A percentile compares a stretch with the other conserved stretches of the same genome.
Conservation (phyloP, 1,140 invertebrate genomes). For the Hyles vespertilio region DNA sequence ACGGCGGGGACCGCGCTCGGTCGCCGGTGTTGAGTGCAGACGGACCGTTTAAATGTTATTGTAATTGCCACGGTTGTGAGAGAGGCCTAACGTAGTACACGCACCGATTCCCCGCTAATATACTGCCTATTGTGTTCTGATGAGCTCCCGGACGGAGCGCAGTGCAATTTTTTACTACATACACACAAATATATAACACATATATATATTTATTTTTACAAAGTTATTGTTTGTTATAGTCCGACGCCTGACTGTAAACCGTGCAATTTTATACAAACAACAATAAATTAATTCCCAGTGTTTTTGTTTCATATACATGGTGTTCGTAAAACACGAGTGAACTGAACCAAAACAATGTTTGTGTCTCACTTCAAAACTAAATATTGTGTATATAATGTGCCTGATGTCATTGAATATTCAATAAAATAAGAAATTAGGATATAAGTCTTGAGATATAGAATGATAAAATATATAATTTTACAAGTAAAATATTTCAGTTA, state of each 20-base stretch:
- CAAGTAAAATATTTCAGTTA: too few species aligned
- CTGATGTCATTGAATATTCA: too few species aligned
- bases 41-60: slow-evolving; percentile 1
- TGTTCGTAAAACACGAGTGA: too few species aligned
- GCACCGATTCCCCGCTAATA: slow-evolving; percentile 38
- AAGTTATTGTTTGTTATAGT: slow-evolving; percentile 44
- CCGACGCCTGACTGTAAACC: background rate
- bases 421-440: too few species aligned
- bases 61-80: slow-evolving; percentile 63
- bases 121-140: slow-evolving; percentile 65
- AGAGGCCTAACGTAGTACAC: slow-evolving; percentile 63
- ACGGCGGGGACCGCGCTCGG: too few species aligned
- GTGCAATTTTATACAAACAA: background rate
- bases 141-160: slow-evolving; percentile 27
- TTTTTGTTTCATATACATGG: background rate
- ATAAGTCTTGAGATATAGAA: too few species aligned
- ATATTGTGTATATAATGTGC: too few species aligned
- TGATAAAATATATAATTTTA: too few species aligned
- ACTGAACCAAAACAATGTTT: too few species aligned
- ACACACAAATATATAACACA: too few species aligned
- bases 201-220: slow-evolving; percentile 36
- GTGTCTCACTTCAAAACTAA: too few species aligned
- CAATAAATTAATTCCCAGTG: background rate
- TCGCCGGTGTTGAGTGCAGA: too few species aligned
- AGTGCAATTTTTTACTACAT: slow-evolving; percentile 40